Base-by-base conservation (phyloP, 2,888 invertebrate genomes). In the Mesoligia furuncula region DNA sequence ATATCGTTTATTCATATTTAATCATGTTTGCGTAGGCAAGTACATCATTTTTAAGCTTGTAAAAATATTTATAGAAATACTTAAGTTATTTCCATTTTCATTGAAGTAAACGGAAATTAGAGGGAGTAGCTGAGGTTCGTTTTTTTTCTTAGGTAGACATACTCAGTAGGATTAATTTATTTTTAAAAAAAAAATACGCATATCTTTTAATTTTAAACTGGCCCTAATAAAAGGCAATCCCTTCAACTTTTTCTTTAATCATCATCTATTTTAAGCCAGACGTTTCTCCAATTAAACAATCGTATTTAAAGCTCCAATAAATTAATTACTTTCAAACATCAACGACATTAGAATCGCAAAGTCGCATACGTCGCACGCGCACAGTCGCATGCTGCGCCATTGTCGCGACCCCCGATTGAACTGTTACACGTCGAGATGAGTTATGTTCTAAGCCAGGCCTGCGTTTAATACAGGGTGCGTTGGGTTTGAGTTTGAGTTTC, bases 361-460 rank as follows among this genome's bases (percentile, higher is more conserved):
- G 80, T 79, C 84, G 87, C 76, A 68, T 27, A 17, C 83, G 87
- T 85, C 95, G 95, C 95, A 94, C 87, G 93, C 89, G 90, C 91
- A 90, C 72, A 70, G 76, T 80, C 72, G 79, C 94, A 93, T 90
- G 93, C 95, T 95, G 96, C 87, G 94, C 96, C 87, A 93, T 96
- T 96, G 96, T 96, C 88, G 88, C 90, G 88, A 92, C 94, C 96
- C 95, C 92, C 95, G 94, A 95, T 95, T 95, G 95, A 96, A 95
- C 95, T 96, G 96, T 95, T 94, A 93, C 94, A 90, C 83, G 90
- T 88, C 91, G 86, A 91, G 91, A 93, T 96, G 96, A 96, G 94
- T 95, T 96, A 96, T 96, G 96, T 96, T 93, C 94, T 87, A 85
- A 87, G 79, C 80, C 76, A 84, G 78, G 76, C 76, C 59, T 77